Base-by-base conservation (phyloP, 2,113 vertebrate genomes). In the Grammomys surdaster region DNA sequence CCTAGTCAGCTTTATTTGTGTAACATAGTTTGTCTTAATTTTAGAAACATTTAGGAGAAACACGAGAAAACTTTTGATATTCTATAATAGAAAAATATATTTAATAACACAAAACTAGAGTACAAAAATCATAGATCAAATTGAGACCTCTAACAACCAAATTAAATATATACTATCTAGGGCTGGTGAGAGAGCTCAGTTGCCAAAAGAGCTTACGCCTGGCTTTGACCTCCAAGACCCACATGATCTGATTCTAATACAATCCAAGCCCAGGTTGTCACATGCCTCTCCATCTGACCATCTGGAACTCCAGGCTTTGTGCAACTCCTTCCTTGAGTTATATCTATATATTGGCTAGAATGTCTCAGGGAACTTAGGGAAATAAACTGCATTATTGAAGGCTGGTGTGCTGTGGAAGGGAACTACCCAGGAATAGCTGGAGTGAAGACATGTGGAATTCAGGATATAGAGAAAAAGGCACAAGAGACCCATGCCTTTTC, bases 21-120 rank as follows among this genome's bases (percentile, higher is more conserved):
- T 92, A 11, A 40, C 48, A 48, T 20, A 58, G 40, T 90, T 82
- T 26, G 67, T 78, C 33, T 85, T 76, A 85, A 88, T 89, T 97
- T 46, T 89, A 90, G 33, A 91, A 65, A 46, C 77, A 94, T 26
- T 73, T 67, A 63, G 11, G 7, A 28, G 7, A 96, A 84, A 48
- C n/a, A 60, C 48, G 91, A 82, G 46, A 60, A 73, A 80, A 56
- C 7, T 26, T 69, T 8, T 75, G 6, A 77, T 56, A 58, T 8
- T 22, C 28, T 60, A 60, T 31, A 31, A 36, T 75, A 58, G 26
- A 58, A 91, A 95, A 85, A 48, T 73, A 67, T 58, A 92, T 54
- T 86, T 65, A 90, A 65, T 22, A 40, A 24, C 22, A 65, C 16
- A 67, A 58, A 85, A 56, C 3, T 1, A 75, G 16, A 58, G 73